phyloP scores from a whole-genome alignment of 2,113 vertebrate species.

The Oreocharis arfaki region DNA sequence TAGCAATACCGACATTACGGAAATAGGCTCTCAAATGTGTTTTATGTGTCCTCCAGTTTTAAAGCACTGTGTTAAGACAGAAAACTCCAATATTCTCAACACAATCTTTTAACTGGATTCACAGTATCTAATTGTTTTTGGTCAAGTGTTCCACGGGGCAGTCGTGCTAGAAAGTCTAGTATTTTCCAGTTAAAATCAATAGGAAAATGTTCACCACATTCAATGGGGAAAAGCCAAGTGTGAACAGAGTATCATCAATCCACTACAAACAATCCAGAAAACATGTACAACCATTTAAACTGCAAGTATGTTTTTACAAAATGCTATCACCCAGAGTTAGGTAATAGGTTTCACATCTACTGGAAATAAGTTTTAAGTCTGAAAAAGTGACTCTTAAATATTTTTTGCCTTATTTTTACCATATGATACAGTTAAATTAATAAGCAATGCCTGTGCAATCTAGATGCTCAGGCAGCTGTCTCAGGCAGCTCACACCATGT shows the following conservation, averaged over 20 bases:
- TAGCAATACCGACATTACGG: not conserved
- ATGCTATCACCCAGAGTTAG: not conserved
- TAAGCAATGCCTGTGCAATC: not conserved
- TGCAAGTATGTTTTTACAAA: not conserved
- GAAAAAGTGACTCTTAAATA: not conserved
- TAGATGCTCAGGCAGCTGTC: not conserved
- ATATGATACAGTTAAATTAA: not conserved
- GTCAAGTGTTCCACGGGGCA: not conserved
- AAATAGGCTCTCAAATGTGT: not conserved
- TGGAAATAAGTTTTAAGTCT: not conserved
- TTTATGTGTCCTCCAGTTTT: not conserved
- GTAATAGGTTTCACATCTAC: not conserved
- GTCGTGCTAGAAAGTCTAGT: not conserved
- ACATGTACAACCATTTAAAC: not conserved
- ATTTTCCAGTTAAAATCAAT: not conserved
- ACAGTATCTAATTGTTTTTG: not conserved
- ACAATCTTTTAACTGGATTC: not conserved
- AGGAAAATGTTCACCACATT: not conserved
- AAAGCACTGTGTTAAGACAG: not conserved
- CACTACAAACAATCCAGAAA: not conserved
- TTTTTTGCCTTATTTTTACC: not conserved
- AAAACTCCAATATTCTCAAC: not conserved
- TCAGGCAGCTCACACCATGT: not conserved
- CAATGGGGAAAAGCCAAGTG: not conserved
- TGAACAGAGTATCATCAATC: not conserved